phyloP scores from a whole-genome alignment of 2,888 invertebrate species.

The Synergus itoensis region DNA sequence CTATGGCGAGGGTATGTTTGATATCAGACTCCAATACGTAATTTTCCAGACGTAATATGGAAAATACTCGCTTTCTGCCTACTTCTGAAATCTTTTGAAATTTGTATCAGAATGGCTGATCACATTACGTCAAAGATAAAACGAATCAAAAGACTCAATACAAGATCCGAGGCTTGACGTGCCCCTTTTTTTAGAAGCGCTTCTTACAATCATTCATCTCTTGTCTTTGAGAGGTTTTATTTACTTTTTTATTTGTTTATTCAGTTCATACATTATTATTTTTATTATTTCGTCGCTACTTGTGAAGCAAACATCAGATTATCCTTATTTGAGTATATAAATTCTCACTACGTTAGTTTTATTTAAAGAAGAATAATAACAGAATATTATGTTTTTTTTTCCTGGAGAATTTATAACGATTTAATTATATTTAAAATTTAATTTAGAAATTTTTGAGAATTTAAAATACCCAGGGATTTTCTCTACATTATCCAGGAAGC shows the following conservation, averaged over 20 bases:
- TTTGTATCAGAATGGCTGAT: neutral
- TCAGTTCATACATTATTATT: too few relatives aligned
- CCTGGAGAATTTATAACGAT: too few relatives aligned
- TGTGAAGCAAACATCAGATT: too few relatives aligned
- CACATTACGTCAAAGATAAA: neutral
- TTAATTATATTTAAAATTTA: too few relatives aligned
- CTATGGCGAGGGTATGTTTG: slow-evolving; percentile 9
- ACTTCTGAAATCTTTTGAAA: neutral
- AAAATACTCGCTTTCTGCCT: neutral
- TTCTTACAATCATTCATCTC: neutral
- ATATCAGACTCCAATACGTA: neutral
- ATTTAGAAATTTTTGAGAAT: too few relatives aligned
- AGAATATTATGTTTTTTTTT: too few relatives aligned
- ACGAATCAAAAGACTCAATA: neutral
- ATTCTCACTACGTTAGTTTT: too few relatives aligned
- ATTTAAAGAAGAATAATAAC: too few relatives aligned
- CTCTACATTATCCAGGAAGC: too few relatives aligned
- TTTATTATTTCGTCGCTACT: too few relatives aligned
- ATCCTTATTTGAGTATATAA: too few relatives aligned
- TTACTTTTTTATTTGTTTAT: neutral
- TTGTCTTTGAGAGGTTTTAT: neutral
- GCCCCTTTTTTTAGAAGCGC: neutral
- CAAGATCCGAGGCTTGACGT: neutral
- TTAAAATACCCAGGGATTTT: too few relatives aligned
- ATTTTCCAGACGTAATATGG: neutral